Conservation (phyloP, 64 coral and sea anemone genomes). For the Pocillopora damicornis region DNA sequence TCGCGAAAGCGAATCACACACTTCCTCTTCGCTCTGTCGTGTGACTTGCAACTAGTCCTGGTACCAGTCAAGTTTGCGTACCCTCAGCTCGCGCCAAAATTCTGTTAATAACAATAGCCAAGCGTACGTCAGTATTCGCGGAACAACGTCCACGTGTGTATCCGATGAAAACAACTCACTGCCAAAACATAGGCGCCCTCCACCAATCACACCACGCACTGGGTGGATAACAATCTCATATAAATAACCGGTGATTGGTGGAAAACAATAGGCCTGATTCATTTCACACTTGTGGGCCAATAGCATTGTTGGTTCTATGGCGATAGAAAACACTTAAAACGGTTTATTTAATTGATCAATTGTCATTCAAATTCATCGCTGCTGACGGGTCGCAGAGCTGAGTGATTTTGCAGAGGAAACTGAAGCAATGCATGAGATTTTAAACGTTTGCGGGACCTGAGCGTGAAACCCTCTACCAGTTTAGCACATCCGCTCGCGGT, state of each 20-base stretch:
- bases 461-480: background rate
- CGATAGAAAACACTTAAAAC: slow-evolving; percentile 93
- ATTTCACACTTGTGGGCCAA: slow-evolving; percentile 86
- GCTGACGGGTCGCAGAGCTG: slow-evolving; percentile 21
- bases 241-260: slow-evolving; percentile 95
- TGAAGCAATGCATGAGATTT: slow-evolving; percentile 26
- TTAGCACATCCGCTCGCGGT: background rate
- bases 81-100: slow-evolving; percentile 79
- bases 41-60: background rate
- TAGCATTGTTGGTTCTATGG: slow-evolving; percentile 87
- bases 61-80: slow-evolving; percentile 18
- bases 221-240: slow-evolving; percentile 66
- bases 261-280: slow-evolving; percentile 76
- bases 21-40: slow-evolving; percentile 32
- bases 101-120: slow-evolving; percentile 80
- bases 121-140: background rate
- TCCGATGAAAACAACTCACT: slow-evolving; percentile 71
- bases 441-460: background rate
- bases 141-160: slow-evolving; percentile 74
- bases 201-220: slow-evolving; percentile 70
- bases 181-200: slow-evolving; percentile 57
- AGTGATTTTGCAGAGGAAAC: slow-evolving; percentile 6
- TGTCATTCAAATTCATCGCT: slow-evolving; percentile 88
- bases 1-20: slow-evolving; percentile 51
- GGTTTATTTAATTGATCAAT: slow-evolving; percentile 99